Base-by-base conservation (phyloP, 2,888 invertebrate genomes). In the Drosophila vallismaia region DNA sequence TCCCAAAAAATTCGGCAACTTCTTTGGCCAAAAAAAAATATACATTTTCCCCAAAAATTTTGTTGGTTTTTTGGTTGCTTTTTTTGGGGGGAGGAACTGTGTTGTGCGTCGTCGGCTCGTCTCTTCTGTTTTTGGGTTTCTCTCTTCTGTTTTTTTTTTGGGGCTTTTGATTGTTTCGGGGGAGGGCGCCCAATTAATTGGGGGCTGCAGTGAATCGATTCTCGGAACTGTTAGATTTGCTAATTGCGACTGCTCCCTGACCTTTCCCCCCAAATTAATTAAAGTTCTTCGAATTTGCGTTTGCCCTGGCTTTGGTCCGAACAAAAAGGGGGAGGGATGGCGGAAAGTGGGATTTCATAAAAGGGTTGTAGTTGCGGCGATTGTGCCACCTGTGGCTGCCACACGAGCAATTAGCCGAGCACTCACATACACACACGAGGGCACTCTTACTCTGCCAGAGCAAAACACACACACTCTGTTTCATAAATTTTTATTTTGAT, bases 151-250 rank as follows among this genome's bases (percentile, higher is more conserved):
- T 58, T 19, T 19, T 19, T 19, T 19, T 19, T 50, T 58, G 71
- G 44, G 24, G 73, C 66, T 67, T 56, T 69, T 51, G 64, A 62
- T 58, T 70, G 28, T 50, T 57, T 55, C 63, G 44, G 74, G 74
- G 70, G 67, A 38, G 75, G 71, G 70, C 71, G 67, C 68, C 70
- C 83, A 86, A 85, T 85, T 88, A 86, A 88, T 88, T 78, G 70
- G 67, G 60, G 75, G 68, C 71, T 71, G 71, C 75, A 81, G 68
- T 75, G 71, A 87, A 87, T 85, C 86, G 82, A 84, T 89, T 89
- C 89, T 81, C 67, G 80, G 89, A 89, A 89, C 76, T 82, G 87
- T 86, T 89, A 80, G 88, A 89, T 80, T 88, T 85, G 76, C 85
- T 88, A 89, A 88, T 88, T 89, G 88, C 76, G 58, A 46, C 77